Base-by-base conservation (phyloP, 1,140 invertebrate genomes). In the Orius laevigatus region DNA sequence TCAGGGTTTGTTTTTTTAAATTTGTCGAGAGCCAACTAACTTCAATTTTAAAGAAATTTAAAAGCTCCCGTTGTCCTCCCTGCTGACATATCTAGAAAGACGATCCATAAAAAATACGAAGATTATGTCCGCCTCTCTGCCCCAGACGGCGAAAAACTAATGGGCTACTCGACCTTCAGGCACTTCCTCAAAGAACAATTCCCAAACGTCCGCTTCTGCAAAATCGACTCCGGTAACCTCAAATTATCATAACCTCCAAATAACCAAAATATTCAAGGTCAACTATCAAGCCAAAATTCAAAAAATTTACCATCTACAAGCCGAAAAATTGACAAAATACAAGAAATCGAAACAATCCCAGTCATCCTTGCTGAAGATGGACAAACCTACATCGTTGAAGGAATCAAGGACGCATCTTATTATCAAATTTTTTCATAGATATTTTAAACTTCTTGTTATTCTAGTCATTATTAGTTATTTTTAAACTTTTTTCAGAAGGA, bases 111-210 rank as follows among this genome's bases (percentile, higher is more conserved):
- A 54, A 70, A 72, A 19, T 85, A 83, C 56, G 75, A 74, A 58
- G 73, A 81, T 52, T 79, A 78, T 59, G 78, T 78, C 52, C 75
- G 74, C 61, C 72, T 74, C 49, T 58, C 74, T 20, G 74, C 75
- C 43, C 73, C 76, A 1, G 70, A 70, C 35, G 58, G 59, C 41
- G 70, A 76, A 14, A 81, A 81, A 64, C 64, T 78, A 1, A 81
- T 85, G 78, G 79, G 80, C 0, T 85, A 82, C 56, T 81, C 79
- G 0, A 81, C 79, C 15, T 85, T 85, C 63, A 66, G 79, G 48
- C 73, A 79, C 56, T 84, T 84, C 57, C 78, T 84, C 74, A 82
- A 81, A 59, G 78, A 81, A 55, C 79, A 83, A 59, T 84, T 84
- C 62, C 79, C 80, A 1, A 75, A 82, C 56, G 73, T 83, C 1